Conservation (phyloP, 2,888 invertebrate genomes). For the Eupithecia tripunctaria region DNA sequence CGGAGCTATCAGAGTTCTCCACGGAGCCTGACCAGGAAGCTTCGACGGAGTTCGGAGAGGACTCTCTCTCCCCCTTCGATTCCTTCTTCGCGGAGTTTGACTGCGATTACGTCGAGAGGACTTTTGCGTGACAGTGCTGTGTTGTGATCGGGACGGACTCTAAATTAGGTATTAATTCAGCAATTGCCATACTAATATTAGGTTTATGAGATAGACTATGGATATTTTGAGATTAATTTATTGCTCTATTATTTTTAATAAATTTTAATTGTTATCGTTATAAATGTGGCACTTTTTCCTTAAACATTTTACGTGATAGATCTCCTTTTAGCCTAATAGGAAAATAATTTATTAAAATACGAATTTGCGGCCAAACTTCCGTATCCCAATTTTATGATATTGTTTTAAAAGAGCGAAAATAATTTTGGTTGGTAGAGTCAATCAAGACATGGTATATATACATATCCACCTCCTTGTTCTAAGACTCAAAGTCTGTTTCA, state of each 20-base stretch:
- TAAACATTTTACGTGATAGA: neutral
- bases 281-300: slow-evolving; percentile 49
- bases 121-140: slow-evolving; percentile 76
- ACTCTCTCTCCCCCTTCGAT: slow-evolving; percentile 85
- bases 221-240: slow-evolving; percentile 67
- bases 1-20: slow-evolving; percentile 83
- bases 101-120: slow-evolving; percentile 78
- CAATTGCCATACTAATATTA: slow-evolving; percentile 79
- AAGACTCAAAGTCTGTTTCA: neutral
- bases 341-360: neutral
- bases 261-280: slow-evolving; percentile 78
- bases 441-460: neutral
- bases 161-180: slow-evolving; percentile 69
- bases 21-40: slow-evolving; percentile 78
- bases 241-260: slow-evolving; percentile 71
- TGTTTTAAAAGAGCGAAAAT: no score
- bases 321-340: slow-evolving; percentile 19
- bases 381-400: no score
- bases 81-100: slow-evolving; percentile 82
- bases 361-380: neutral
- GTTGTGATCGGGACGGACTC: slow-evolving; percentile 56
- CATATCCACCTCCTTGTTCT: neutral
- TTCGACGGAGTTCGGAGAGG: slow-evolving; percentile 79
- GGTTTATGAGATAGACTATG: slow-evolving; percentile 65
- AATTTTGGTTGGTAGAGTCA: neutral